A percentile compares a stretch with the other conserved stretches of the same genome.
These are phyloP conservation scores for Gouania willdenowi DNA, from an alignment of 2,797 vertebrate species.

Conservation along the genomic window DNA sequence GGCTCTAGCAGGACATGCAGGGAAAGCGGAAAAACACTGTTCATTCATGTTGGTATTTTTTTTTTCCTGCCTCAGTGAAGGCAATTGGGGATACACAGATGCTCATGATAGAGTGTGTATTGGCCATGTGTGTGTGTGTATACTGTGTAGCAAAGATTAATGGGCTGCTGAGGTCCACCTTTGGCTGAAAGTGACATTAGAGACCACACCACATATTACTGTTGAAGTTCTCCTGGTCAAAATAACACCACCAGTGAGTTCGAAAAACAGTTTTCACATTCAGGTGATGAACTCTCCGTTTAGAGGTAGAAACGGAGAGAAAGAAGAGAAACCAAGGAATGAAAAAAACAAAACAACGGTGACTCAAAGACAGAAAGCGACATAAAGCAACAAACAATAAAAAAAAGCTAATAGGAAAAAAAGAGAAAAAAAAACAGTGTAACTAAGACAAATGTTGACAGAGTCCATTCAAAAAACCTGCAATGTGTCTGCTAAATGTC, in stretches of 20 bases:
- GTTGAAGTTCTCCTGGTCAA: slow-evolving; percentile 31
- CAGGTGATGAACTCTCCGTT: slow-evolving; percentile 38
- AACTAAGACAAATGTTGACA: slow-evolving; percentile 26
- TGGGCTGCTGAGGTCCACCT: slow-evolving; percentile 40
- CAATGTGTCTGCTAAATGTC: slow-evolving; percentile 35
- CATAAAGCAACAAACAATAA: too few relatives aligned
- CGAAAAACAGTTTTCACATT: slow-evolving; percentile 44
- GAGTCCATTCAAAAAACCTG: slow-evolving; percentile 15
- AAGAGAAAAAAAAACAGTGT: slow-evolving; percentile 2
- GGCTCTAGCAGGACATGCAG: slow-evolving; percentile 33
- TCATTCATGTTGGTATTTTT: slow-evolving; percentile 12
- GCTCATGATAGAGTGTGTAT: slow-evolving; percentile 17
- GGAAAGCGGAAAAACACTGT: not conserved
- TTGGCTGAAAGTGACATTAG: slow-evolving; percentile 38
- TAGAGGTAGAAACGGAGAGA: slow-evolving; percentile 25
- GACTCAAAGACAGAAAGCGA: too few relatives aligned
- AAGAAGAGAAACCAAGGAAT: slow-evolving; percentile 21
- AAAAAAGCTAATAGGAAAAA: slow-evolving; percentile 1
- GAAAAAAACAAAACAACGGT: slow-evolving; percentile 11
- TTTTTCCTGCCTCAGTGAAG: too few relatives aligned
- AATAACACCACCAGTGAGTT: slow-evolving; percentile 40
- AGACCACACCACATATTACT: slow-evolving; percentile 40
- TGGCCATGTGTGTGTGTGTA: slow-evolving; percentile 9
- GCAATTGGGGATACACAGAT: slow-evolving; percentile 23
- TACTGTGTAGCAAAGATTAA: slow-evolving; percentile 42